These are phyloP conservation scores for Lathronympha strigana DNA, from an alignment of 2,888 invertebrate species.

Conservation along the genomic window DNA sequence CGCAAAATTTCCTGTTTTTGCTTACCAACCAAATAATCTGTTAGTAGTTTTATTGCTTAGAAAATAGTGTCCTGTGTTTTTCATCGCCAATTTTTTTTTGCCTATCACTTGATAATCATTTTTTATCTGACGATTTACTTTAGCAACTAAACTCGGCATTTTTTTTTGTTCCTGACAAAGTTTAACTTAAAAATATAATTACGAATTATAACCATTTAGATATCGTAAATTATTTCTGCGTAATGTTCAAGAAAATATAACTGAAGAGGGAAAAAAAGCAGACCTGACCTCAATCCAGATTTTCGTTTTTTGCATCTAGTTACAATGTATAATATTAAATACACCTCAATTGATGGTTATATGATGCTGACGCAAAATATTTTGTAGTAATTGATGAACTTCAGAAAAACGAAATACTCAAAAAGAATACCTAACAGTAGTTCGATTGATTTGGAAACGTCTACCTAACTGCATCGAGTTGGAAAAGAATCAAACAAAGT, in stretches of 20 bases:
- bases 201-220: too few species aligned
- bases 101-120: background rate
- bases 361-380: too few species aligned
- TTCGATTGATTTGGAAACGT: slow-evolving; percentile 14
- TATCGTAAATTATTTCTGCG: background rate
- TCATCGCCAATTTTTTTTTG: background rate
- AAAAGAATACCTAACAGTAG: background rate
- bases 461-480: slow-evolving; percentile 3
- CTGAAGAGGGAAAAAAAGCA: background rate
- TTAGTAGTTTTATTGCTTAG: slow-evolving; percentile 28
- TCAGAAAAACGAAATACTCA: background rate
- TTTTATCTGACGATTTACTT: background rate
- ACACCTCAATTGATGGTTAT: too few species aligned
- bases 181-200: too few species aligned
- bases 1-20: slow-evolving; percentile 25
- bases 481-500: slow-evolving; percentile 22
- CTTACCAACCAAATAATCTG: slow-evolving; percentile 30
- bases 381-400: too few species aligned
- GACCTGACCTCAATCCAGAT: background rate
- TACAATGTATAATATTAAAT: too few species aligned
- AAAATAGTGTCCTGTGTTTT: background rate
- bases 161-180: background rate
- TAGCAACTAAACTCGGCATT: background rate
- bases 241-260: background rate
- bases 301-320: too few species aligned